Evolutionary conservation across 2,888 invertebrate genomes (phyloP).

Genomic region (Epinotia nisella): DNA sequence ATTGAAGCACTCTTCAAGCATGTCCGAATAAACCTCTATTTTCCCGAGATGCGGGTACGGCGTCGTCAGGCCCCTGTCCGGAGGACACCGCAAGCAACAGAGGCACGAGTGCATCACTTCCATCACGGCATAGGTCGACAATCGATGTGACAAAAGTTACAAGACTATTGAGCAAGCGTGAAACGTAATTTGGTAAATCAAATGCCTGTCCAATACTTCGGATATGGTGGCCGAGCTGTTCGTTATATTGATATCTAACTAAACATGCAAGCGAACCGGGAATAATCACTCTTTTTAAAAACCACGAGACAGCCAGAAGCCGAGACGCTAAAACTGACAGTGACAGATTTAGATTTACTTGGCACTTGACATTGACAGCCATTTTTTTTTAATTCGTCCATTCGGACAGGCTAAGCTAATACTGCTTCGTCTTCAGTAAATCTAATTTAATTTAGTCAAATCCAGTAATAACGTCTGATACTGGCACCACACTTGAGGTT

Average conservation of each 20-base stretch:
- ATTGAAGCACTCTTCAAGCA: background rate
- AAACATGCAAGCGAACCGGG: no score
- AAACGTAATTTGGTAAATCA: background rate
- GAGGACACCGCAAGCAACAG: background rate
- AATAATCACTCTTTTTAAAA: no score
- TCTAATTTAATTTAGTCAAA: no score
- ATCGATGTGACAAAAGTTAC: background rate
- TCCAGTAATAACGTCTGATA: no score
- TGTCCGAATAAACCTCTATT: background rate
- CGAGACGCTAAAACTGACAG: no score
- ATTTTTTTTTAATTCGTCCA: no score
- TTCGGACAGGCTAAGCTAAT: no score
- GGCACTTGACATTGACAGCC: no score
- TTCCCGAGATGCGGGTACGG: background rate
- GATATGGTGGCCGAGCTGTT: background rate
- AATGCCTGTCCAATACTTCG: background rate
- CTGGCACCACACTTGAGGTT: no score
- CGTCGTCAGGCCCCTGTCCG: conserved; percentile 1
- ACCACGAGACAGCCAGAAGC: no score
- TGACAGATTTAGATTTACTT: no score
- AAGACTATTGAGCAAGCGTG: background rate
- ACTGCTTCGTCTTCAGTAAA: no score
- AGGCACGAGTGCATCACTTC: background rate
- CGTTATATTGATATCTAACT: background rate
- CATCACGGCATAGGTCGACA: background rate